These are phyloP conservation scores for Nannoperca obscura DNA, from an alignment of 2,797 vertebrate species.

Conservation along the genomic window DNA sequence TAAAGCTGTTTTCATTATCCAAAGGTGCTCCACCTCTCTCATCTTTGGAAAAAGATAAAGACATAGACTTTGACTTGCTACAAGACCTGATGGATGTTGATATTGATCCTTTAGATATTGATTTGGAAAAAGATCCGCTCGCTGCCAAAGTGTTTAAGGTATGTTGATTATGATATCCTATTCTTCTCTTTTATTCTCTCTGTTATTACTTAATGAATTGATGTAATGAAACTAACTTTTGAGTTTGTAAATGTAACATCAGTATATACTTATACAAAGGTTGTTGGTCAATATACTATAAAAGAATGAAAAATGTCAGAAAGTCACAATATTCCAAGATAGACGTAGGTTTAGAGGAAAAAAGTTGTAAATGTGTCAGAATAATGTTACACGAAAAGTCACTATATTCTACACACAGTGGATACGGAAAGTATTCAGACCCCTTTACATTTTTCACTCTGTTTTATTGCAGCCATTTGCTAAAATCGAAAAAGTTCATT, in stretches of 20 bases:
- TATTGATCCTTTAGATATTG: constrained; percentile 99
- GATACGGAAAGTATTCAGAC: too few species aligned
- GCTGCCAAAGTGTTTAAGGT: constrained; percentile 99
- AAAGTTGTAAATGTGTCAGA: background rate
- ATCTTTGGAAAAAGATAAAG: constrained; percentile 99
- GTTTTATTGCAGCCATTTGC: too few species aligned
- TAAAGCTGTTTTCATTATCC: constrained; percentile 88
- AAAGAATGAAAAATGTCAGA: background rate
- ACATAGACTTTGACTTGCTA: constrained; percentile 99
- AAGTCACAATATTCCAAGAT: background rate
- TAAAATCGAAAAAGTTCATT: too few species aligned
- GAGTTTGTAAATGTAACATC: background rate
- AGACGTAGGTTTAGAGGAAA: background rate
- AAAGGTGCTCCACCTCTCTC: constrained; percentile 96
- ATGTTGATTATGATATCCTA: constrained; percentile 64
- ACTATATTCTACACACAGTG: too few species aligned
- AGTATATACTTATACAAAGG: background rate
- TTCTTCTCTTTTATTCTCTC: background rate
- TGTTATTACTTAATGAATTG: background rate
- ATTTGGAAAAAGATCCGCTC: constrained; percentile 99
- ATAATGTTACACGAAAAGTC: background rate
- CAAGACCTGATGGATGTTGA: constrained; percentile 99
- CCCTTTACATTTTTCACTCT: too few species aligned
- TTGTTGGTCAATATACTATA: background rate
- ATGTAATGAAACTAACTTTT: background rate